Conservation (phyloP, 1,140 invertebrate species). For the Pseudomyrmex concolor region DNA sequence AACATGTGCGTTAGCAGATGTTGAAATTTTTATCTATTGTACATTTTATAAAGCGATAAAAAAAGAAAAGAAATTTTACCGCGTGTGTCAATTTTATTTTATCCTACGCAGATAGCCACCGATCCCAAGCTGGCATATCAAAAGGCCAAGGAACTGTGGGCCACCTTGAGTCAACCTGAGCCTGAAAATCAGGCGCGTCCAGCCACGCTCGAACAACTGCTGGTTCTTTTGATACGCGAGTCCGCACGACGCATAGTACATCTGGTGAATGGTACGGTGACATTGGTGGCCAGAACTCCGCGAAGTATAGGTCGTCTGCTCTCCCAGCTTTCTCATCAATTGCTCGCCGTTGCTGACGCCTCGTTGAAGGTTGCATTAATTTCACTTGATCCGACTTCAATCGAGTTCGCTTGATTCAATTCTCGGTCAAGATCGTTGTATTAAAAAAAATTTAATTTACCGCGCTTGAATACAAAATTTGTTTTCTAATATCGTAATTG, state of each 20-base stretch:
- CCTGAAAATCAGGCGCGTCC: slow-evolving; percentile 93
- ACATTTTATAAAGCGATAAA: background rate
- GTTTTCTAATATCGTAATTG: slow-evolving; percentile 8
- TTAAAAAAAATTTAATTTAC: background rate
- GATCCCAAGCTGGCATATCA: slow-evolving; percentile 91
- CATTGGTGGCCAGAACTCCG: slow-evolving; percentile 86
- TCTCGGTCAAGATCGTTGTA: background rate
- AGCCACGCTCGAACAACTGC: slow-evolving; percentile 90
- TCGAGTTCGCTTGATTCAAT: background rate
- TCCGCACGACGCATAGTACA: slow-evolving; percentile 91
- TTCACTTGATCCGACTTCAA: slow-evolving; percentile 21
- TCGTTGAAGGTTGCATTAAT: slow-evolving; percentile 75
- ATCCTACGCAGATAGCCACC: slow-evolving; percentile 87
- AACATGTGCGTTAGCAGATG: too few relatives aligned
- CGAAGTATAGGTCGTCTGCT: slow-evolving; percentile 73
- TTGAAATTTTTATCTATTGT: too few relatives aligned
- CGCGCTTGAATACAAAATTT: background rate
- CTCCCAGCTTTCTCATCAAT: slow-evolving; percentile 77
- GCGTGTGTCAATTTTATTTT: slow-evolving; percentile 6
- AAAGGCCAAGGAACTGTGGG: slow-evolving; percentile 90
- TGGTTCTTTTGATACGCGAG: slow-evolving; percentile 90
- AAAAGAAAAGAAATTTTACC: background rate
- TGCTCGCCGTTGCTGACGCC: slow-evolving; percentile 74
- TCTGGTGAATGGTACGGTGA: slow-evolving; percentile 89
- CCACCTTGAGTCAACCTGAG: slow-evolving; percentile 89